Percentiles rank a stretch among this genome's conserved stretches.
phyloP scores from a whole-genome alignment of 1,140 invertebrate genomes.

The Meloidogyne chitwoodi region DNA sequence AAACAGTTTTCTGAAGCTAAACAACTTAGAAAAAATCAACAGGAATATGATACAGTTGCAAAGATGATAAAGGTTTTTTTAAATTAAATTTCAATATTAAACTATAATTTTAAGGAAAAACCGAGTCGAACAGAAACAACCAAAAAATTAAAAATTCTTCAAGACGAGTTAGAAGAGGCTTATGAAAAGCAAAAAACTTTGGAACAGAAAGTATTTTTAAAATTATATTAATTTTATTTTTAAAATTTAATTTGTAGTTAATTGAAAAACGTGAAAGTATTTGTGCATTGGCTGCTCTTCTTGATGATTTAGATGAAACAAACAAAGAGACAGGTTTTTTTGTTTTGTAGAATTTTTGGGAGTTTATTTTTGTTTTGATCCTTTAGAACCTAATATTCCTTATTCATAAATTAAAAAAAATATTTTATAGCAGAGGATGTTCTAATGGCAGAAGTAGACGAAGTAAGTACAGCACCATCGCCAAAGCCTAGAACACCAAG shows the following conservation, averaged over 20 bases:
- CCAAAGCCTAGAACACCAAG: neutral
- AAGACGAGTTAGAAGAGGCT: slow-evolving; percentile 33
- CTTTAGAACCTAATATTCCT: no score
- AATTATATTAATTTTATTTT: neutral
- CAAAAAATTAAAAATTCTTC: slow-evolving; percentile 17
- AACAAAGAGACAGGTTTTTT: slow-evolving; percentile 1
- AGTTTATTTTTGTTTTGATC: no score
- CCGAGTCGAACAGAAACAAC: slow-evolving; percentile 31
- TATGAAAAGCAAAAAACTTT: slow-evolving; percentile 35
- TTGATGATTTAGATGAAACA: slow-evolving; percentile 25
- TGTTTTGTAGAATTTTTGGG: neutral
- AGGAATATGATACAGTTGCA: slow-evolving; percentile 41
- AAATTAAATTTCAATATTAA: neutral
- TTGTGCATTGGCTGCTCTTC: slow-evolving; percentile 23
- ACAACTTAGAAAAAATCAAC: slow-evolving; percentile 39
- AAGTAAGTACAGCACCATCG: neutral
- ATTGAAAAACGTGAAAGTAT: slow-evolving; percentile 24
- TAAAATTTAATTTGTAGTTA: slow-evolving; percentile 17
- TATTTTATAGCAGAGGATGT: neutral
- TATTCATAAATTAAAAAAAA: no score
- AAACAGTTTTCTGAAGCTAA: slow-evolving; percentile 38
- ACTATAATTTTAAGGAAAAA: slow-evolving; percentile 27
- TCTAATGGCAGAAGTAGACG: neutral
- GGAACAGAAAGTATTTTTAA: slow-evolving; percentile 28
- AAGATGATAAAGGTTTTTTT: slow-evolving; percentile 30